Evolutionary conservation across 2,888 invertebrate species (phyloP), one percentile per base, ranked within the genome.

Genomic region (Ectemnius continuus): DNA sequence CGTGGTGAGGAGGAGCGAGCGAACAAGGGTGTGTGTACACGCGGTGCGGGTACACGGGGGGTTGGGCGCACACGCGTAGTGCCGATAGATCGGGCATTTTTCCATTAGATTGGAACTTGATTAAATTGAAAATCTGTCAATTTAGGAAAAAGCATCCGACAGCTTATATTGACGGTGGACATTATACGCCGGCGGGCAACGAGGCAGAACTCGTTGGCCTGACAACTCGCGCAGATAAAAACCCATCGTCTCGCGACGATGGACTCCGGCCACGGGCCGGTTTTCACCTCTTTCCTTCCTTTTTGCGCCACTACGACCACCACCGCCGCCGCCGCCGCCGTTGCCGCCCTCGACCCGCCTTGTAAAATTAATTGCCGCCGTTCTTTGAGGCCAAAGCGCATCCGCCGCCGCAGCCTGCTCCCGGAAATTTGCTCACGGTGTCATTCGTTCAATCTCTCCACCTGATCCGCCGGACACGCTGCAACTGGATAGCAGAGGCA

Each of bases 81-180:
- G 88, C 88, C 89, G 89, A 89, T 89, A 87, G 88, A 88, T 86
- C 87, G 85, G 85, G 89, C 87, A 88, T 88, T 90, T 88, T 89
- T 89, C 89, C 90, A 89, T 91, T 90, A 89, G 89, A 90, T 89
- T 87, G 88, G 84, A 89, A 87, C 88, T 90, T 88, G 90, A 90
- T 90, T 89, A 88, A 89, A 91, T 90, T 89, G 91, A 90, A 89
- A 90, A 90, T 90, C 90, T 89, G 90, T 91, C 90, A 90, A 89
- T 91, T 91, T 89, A 86, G 88, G 87, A 88, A 89, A 89, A 88
- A 88, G 87, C 88, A 87, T 88, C 88, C 86, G 88, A 88, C 88
- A 87, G 88, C 85, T 89, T 88, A 89, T 89, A 89, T 90, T 85
- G 90, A 89, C 87, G 87, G 86, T 86, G 84, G 85, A 87, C 88